Evolutionary conservation across 2,113 vertebrate species (phyloP), one percentile per base, ranked within the genome.

Genomic region (Burhinus bistriatus): DNA sequence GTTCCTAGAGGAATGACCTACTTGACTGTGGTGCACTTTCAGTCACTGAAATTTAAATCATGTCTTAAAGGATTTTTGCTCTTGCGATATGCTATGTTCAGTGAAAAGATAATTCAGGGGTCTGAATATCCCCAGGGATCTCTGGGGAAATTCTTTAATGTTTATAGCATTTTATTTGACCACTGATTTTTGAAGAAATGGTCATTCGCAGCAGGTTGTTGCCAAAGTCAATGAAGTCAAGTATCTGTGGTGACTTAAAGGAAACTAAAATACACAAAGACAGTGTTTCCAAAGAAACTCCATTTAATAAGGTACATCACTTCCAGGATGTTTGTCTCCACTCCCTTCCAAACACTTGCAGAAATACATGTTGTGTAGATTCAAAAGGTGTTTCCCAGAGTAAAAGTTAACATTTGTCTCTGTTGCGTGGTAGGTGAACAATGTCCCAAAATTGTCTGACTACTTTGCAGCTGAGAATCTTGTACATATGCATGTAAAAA

Each of bases 381-480:
- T 68, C 26, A 61, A 65, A 79, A 75, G 5, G 3, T 65, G 16
- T 26, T 87, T 64, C 9, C 21, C 27, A 44, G 15, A 52, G 21
- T 18, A 17, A 45, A 75, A 3, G 3, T 42, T 73, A 16, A 25
- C 0, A 0, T 47, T 55, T 73, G 30, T 20, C 19, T 77, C 29
- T 66, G 21, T 71, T 44, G 23, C 72, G 18, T 1, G 5, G 5
- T 16, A 42, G 9, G 38, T 49, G 10, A 66, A 81, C n/a, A 30
- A 70, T 73, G 19, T 70, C 34, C 15, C 30, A 49, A 65, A 61
- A 82, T 1, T 40, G 11, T 18, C 26, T 0, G 0, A 19, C 5
- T 54, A 9, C 11, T 54, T 78, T 55, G 29, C 26, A 91, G 45
- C 9, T 0, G 4, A 64, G 65, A 64, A 61, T 44, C 15, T n/a